phyloP scores from a whole-genome alignment of 2,113 vertebrate species.

The Erythrolamprus reginae region DNA sequence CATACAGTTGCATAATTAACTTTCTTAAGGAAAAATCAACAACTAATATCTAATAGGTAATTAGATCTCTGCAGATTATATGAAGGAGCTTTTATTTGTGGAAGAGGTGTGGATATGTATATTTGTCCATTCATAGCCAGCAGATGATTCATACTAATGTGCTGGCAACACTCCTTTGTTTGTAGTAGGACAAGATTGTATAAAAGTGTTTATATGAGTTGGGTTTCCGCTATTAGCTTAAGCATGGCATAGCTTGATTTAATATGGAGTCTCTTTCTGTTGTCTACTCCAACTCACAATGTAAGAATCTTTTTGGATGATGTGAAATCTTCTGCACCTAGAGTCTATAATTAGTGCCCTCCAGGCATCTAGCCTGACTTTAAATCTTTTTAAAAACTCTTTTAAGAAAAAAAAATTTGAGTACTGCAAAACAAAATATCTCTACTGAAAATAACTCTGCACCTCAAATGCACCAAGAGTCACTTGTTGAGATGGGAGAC shows the following conservation, averaged over 20 bases:
- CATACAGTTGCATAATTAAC: neutral
- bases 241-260: neutral
- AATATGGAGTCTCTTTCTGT: neutral
- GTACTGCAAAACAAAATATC: neutral
- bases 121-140: neutral
- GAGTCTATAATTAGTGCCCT: neutral
- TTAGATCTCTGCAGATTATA: neutral
- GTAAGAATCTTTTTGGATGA: neutral
- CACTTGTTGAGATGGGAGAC: neutral
- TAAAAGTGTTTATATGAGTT: neutral
- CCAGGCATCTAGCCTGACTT: neutral
- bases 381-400: neutral
- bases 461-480: neutral
- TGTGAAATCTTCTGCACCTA: neutral
- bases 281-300: neutral
- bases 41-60: neutral
- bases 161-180: neutral
- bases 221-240: neutral
- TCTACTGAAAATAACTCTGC: neutral
- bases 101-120: neutral
- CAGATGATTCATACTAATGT: neutral
- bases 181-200: neutral
- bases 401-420: neutral
- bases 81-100: neutral
- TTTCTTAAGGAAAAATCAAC: neutral